Base-by-base conservation (phyloP, 2,888 invertebrate genomes). In the Zele albiditarsus region DNA sequence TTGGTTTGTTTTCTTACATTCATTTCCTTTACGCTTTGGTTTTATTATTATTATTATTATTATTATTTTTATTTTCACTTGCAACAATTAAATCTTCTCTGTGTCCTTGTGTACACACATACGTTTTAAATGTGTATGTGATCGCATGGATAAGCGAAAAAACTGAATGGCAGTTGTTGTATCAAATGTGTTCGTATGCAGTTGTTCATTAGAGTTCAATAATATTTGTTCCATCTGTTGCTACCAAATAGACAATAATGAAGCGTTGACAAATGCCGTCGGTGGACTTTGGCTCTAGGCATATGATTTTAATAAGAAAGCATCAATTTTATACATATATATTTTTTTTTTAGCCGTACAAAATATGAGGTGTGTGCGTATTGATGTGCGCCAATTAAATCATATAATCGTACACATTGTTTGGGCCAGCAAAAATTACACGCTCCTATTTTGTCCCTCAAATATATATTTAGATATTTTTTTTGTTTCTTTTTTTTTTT, bases 31-130 rank as follows among this genome's bases (percentile, higher is more conserved):
- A 69, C 33, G 62, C 53, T 20, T 66, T 33, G 38, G 46, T 46
- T 71, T 53, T 57, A 33, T 74, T 69, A 68, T 67, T 73, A 74
- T 62, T 70, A 53, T 73, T 69, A 38, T 73, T 67, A 20, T 53
- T 23, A 66, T 23, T 57, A n/a, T 58, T 5, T 71, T 60, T 62
- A 31, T 46, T 65, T 74, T 28, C 60, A 46, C 65, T 28, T 60
- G 42, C 27, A 60, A 65, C 28, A 68, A n/a, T 60, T 28, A 23
- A 74, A 63, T 65, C 46, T 58, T 42, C 46, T 67, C 25, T 3
- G 49, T 67, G 6, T 62, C 12, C 5, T 14, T 28, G 28, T 62
- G 27, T 5, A 28, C 28, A 28, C 58, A 10, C 20, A 27, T 20
- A 25, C 58, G 27, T 60, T 27, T 3, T 25, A 28, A 46, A 5